Base-by-base conservation (phyloP, 30 jellyfish, hydroid and myxozoan genomes). In the Nemopilema nomurai region DNA sequence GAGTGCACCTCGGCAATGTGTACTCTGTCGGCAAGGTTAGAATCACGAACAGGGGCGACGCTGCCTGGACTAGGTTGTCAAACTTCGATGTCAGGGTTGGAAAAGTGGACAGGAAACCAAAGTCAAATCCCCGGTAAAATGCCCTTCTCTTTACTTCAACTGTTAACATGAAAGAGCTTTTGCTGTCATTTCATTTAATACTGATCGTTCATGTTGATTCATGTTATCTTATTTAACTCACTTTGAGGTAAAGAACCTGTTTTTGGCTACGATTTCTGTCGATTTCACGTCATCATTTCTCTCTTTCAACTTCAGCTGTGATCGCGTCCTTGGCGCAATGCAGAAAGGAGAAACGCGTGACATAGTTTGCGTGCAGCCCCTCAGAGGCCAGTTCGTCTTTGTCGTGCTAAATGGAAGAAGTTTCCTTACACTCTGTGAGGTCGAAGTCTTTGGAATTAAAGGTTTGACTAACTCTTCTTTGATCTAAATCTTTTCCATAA, bases 331-430 rank as follows among this genome's bases (percentile, higher is more conserved):
- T 57, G 92, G 92, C 16, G 29, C 86, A 18, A 71, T 83, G 92
- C 76, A 83, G 65, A 83, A 83, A 21, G 92, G 84, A 53, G 92
- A 83, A 33, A 71, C 92, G 1, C 80, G 92, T 18, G 86, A 83
- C 50, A 83, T 83, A 64, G 16, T 71, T 8, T 83, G 92, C 86
- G 80, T 72, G 30, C 92, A 73, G 21, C 92, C 92, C 22, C 65
- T 83, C 67, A 18, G 74, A 62, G 92, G 92, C n/a, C 80, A 73
- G 28, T 62, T 28, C 0, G 92, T 83, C 0, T 83, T 83, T 65
- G 82, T 83, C 27, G 92, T 72, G 16, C 53, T 83, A 49, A 83
- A 72, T 53, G 92, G 92, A 72, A 73, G 81, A 50, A 83, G 49
- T 63, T 83, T 57, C 74, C 78, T 83, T 32, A 83, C 92, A 0